A percentile compares a stretch with the other conserved stretches of the same genome.
Conservation (phyloP, 2,888 invertebrate genomes). For the Temnothorax rugatulus region DNA sequence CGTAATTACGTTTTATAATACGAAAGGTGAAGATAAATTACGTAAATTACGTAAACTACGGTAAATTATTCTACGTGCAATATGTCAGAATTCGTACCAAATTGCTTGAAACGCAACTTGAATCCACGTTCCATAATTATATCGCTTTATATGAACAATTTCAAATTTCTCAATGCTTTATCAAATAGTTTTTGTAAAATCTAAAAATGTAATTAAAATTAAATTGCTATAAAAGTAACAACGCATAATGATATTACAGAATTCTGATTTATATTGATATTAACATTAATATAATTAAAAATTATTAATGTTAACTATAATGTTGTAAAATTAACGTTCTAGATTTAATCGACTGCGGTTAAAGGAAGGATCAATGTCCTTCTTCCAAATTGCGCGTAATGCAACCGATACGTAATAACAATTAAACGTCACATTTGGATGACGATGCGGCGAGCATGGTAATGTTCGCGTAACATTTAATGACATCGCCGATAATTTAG, state of each 20-base stretch:
- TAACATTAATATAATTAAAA: background rate
- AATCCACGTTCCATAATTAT: slow-evolving; percentile 8
- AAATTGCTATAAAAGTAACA: background rate
- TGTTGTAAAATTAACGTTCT: background rate
- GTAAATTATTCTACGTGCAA: slow-evolving; percentile 8
- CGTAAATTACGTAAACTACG: background rate
- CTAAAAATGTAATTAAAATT: background rate
- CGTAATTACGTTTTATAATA: slow-evolving; percentile 8
- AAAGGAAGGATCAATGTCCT: background rate
- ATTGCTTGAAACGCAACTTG: slow-evolving; percentile 1
- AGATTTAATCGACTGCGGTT: background rate
- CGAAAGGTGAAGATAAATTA: background rate
- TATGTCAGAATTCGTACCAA: background rate
- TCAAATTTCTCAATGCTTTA: slow-evolving; percentile 6
- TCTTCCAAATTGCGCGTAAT: slow-evolving; percentile 17
- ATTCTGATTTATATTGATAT: background rate
- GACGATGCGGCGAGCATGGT: slow-evolving; percentile 3
- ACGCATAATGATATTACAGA: background rate
- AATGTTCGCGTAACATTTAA: slow-evolving; percentile 32
- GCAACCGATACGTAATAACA: slow-evolving; percentile 20
- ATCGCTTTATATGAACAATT: background rate
- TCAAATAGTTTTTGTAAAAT: background rate
- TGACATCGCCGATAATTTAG: slow-evolving; percentile 38
- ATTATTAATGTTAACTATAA: background rate
- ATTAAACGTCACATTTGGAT: slow-evolving; percentile 44